Percentiles rank a stretch among this genome's conserved stretches.
Evolutionary conservation across 2,797 vertebrate species (phyloP).

Genomic region (Amazona finschi): DNA sequence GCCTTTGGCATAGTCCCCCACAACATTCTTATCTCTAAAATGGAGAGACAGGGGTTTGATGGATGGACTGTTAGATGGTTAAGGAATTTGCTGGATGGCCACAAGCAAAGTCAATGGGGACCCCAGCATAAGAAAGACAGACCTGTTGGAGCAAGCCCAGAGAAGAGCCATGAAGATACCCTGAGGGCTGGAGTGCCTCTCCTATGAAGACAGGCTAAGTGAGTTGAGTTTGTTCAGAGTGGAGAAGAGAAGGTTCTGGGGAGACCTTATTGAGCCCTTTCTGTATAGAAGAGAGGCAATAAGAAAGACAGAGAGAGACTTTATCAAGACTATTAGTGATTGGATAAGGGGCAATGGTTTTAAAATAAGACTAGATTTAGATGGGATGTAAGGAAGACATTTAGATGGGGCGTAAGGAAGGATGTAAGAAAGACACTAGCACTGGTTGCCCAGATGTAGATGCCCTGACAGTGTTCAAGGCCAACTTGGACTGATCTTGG

Average conservation of each 20-base stretch:
- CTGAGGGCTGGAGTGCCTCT: background rate
- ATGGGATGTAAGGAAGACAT: background rate
- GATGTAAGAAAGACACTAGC: background rate
- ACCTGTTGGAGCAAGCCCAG: background rate
- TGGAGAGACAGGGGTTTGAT: background rate
- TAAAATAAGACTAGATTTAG: background rate
- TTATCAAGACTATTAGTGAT: background rate
- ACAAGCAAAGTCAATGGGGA: background rate
- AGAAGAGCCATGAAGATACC: background rate
- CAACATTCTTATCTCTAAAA: background rate
- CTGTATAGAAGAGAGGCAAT: accelerated
- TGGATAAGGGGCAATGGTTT: background rate
- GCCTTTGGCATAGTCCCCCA: background rate
- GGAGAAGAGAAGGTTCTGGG: background rate
- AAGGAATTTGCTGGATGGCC: background rate
- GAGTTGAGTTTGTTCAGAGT: background rate
- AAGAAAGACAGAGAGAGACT: background rate
- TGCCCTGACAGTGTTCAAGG: background rate
- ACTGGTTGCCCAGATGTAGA: background rate
- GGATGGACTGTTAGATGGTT: background rate
- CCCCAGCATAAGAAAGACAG: background rate
- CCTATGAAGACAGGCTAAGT: background rate
- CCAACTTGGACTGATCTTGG: background rate
- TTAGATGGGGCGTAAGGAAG: background rate
- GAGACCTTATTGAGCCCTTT: background rate